Percentiles rank a stretch among this genome's conserved stretches.
phyloP scores from a whole-genome alignment of 2,113 vertebrate genomes.

The Seriola rivoliana region DNA sequence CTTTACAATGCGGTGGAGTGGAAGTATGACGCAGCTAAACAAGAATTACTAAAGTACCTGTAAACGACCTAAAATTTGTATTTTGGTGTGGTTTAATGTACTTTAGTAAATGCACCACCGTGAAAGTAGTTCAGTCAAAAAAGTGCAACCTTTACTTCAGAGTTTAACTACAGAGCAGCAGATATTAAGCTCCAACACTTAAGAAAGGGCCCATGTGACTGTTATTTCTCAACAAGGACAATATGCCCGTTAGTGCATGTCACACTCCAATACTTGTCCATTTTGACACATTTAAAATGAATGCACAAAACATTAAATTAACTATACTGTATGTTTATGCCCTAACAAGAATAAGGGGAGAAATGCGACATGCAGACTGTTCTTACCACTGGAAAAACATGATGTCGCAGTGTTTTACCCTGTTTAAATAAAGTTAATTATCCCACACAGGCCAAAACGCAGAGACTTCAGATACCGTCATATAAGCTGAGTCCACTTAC shows the following conservation, averaged over 20 bases:
- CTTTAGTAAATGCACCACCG: background rate
- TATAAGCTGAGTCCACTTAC: slow-evolving; percentile 43
- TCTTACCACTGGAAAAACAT: background rate
- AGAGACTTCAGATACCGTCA: no score
- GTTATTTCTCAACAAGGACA: no score
- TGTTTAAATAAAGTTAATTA: background rate
- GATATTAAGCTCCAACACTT: background rate
- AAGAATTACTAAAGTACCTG: background rate
- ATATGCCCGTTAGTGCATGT: background rate
- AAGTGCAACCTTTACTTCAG: background rate
- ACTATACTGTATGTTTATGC: background rate
- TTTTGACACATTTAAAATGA: background rate
- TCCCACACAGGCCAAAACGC: background rate
- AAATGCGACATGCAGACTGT: background rate
- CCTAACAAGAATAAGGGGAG: background rate
- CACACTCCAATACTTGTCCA: background rate
- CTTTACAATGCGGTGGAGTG: background rate
- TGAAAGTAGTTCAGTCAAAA: background rate
- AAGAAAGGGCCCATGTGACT: no score
- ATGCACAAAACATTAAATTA: background rate
- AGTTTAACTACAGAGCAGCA: background rate
- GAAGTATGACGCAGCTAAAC: background rate
- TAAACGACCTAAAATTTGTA: background rate
- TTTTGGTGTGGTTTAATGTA: background rate
- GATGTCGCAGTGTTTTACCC: background rate